Evolutionary conservation across 1,140 invertebrate species (phyloP).

Genomic region (honey bee (Apis mellifera)): Amel_HAv3.1 CM009941.2:12765001-12765500

Average conservation of each 20-base stretch:
- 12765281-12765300: constrained; percentile 77
- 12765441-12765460: rapidly evolving
- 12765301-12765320: constrained; percentile 86
- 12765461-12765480: no score
- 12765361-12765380: constrained; percentile 89
- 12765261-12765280: constrained; percentile 75
- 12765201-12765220: constrained; percentile 36
- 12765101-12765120: not conserved
- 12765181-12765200: not conserved
- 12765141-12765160: not conserved
- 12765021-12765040: not conserved
- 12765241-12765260: constrained; percentile 62
- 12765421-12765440: not conserved
- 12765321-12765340: constrained; percentile 92
- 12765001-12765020: constrained; percentile 40
- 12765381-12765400: constrained; percentile 91
- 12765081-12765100: not conserved
- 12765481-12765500: no score
- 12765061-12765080: not conserved
- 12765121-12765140: not conserved
- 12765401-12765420: constrained; percentile 84
- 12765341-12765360: constrained; percentile 93
- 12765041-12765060: constrained; percentile 29
- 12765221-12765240: constrained; percentile 32
- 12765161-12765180: not conserved